phyloP scores from a whole-genome alignment of 2,797 vertebrate species.

The Argentina silus region DNA sequence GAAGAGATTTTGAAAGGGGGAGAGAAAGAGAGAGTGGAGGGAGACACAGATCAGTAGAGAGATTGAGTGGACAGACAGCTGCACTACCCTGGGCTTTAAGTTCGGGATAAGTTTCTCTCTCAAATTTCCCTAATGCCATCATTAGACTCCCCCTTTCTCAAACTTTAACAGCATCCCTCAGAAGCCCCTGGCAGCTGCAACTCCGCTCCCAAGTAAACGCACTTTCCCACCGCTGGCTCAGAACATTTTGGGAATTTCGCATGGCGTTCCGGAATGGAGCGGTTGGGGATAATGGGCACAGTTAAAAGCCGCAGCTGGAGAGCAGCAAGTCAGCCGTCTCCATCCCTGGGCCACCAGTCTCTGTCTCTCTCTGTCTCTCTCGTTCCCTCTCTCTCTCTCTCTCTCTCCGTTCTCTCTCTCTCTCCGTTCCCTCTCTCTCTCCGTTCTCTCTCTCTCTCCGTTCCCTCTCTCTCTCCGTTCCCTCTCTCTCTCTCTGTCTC shows the following conservation, averaged over 20 bases:
- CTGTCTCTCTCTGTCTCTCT: background rate
- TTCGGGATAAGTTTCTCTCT: conserved; percentile 48
- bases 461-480: background rate
- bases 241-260: conserved; percentile 55
- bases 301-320: conserved; percentile 67
- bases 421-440: background rate
- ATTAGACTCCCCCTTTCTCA: conserved; percentile 46
- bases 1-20: conserved; percentile 3
- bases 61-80: conserved; percentile 39
- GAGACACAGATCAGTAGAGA: conserved; percentile 13
- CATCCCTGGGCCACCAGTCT: conserved; percentile 47
- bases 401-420: background rate
- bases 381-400: background rate
- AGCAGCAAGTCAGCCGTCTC: conserved; percentile 48
- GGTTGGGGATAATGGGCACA: conserved; percentile 61
- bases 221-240: conserved; percentile 63
- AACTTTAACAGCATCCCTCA: conserved; percentile 33
- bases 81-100: conserved; percentile 39
- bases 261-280: conserved; percentile 53
- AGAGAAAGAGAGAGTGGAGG: background rate
- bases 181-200: conserved; percentile 65
- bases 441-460: background rate
- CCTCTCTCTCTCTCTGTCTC: background rate
- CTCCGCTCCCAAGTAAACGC: conserved; percentile 49
- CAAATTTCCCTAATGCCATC: conserved; percentile 56